Evolutionary conservation across 2,113 vertebrate genomes (phyloP).

Genomic region (Menura novaehollandiae): DNA sequence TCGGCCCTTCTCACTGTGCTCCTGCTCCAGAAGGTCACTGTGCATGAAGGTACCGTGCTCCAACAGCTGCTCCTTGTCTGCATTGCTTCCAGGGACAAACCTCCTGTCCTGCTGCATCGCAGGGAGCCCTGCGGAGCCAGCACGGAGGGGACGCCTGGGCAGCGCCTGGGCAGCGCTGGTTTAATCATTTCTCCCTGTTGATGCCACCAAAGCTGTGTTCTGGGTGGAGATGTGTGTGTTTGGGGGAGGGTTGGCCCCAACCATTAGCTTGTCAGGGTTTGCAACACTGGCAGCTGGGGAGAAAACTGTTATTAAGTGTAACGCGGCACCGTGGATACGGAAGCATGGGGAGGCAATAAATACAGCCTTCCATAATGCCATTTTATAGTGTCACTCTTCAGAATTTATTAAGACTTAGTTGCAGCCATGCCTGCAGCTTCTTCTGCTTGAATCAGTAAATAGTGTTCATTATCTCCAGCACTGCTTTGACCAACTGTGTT

Average conservation of each 20-base stretch:
- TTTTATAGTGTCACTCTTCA: not conserved
- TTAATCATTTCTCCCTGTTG: not conserved
- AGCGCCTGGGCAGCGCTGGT: rapidly evolving
- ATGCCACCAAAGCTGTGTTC: rapidly evolving
- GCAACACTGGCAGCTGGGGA: not conserved
- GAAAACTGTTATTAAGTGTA: slow-evolving; percentile 30
- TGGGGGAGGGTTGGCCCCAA: not conserved
- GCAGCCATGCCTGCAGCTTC: not conserved
- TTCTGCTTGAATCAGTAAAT: not conserved
- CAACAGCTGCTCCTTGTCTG: not conserved
- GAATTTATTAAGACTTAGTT: not conserved
- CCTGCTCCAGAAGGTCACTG: not conserved
- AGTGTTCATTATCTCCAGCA: not conserved
- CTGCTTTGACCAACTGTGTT: not conserved
- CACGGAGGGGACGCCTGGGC: not conserved
- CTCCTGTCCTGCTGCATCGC: rapidly evolving
- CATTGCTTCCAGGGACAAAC: not conserved
- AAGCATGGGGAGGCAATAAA: slow-evolving; percentile 5
- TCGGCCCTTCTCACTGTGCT: rapidly evolving
- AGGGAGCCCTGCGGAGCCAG: not conserved
- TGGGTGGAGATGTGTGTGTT: not conserved
- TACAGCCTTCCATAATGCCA: not conserved
- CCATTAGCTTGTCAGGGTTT: not conserved
- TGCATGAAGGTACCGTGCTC: not conserved
- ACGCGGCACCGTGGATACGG: not conserved